Evolutionary conservation across 1,140 invertebrate species (phyloP).

Genomic region (Cephus cinctus): DNA sequence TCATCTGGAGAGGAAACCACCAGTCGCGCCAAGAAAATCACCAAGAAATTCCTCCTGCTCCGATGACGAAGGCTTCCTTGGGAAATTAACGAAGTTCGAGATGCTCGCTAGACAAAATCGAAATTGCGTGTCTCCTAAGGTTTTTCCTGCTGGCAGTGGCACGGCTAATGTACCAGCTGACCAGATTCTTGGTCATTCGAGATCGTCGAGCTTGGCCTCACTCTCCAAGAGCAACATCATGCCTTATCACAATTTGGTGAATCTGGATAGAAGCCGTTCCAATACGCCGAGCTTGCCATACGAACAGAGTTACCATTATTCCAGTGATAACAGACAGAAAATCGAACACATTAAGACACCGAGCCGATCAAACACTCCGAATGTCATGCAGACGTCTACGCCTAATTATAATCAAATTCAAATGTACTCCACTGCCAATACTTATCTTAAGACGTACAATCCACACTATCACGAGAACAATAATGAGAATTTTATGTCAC

Average conservation of each 20-base stretch:
- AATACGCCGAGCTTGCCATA: conserved; percentile 28
- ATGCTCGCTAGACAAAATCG: conserved; percentile 45
- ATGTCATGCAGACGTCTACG: conserved; percentile 16
- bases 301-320: conserved; percentile 23
- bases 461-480: conserved; percentile 33
- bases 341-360: conserved; percentile 23
- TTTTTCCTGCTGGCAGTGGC: conserved; percentile 72
- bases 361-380: conserved; percentile 20
- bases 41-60: conserved; percentile 53
- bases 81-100: conserved; percentile 51
- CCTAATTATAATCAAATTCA: conserved; percentile 42
- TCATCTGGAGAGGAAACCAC: conserved; percentile 54
- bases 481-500: conserved; percentile 29
- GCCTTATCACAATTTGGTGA: conserved; percentile 42
- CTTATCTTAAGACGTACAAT: conserved; percentile 38
- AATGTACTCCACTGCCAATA: conserved; percentile 32
- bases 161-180: conserved; percentile 78
- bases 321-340: conserved; percentile 18
- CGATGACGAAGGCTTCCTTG: conserved; percentile 54
- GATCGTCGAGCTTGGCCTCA: conserved; percentile 44
- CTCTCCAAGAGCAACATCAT: conserved; percentile 32
- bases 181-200: conserved; percentile 65
- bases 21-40: conserved; percentile 55
- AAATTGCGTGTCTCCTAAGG: conserved; percentile 69
- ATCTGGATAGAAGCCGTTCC: conserved; percentile 40